These are phyloP conservation scores for Ophthalmolycus amberensis DNA, from an alignment of 2,113 vertebrate genomes.

Conservation along the genomic window DNA sequence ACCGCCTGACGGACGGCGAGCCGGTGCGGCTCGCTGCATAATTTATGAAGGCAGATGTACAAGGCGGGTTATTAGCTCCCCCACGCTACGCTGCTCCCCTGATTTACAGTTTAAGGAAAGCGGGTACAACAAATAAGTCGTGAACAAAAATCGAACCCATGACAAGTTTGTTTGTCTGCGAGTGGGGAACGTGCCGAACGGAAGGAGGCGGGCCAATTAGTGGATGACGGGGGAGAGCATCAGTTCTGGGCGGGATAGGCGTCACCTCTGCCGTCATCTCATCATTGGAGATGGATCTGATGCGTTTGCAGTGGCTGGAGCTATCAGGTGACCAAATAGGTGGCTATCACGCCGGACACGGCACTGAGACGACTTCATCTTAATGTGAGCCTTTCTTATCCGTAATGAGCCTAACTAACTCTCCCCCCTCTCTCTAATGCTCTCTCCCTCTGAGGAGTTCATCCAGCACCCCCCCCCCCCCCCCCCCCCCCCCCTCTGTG, in stretches of 20 bases:
- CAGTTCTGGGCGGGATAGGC: slow-evolving; percentile 83
- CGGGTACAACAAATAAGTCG: slow-evolving; percentile 69
- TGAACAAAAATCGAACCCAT: slow-evolving; percentile 79
- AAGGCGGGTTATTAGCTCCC: slow-evolving; percentile 78
- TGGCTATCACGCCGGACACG: slow-evolving; percentile 92
- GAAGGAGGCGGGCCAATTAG: slow-evolving; percentile 86
- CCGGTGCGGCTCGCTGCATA: slow-evolving; percentile 67
- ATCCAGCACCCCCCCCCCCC: not conserved
- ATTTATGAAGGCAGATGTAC: slow-evolving; percentile 80
- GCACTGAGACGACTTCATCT: slow-evolving; percentile 89
- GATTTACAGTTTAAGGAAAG: slow-evolving; percentile 81
- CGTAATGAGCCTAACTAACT: slow-evolving; percentile 76
- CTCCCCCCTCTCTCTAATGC: slow-evolving; percentile 43
- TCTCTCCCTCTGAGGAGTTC: slow-evolving; percentile 61
- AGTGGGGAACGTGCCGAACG: slow-evolving; percentile 18
- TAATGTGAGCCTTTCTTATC: slow-evolving; percentile 82
- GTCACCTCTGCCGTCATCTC: slow-evolving; percentile 88
- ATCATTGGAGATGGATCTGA: slow-evolving; percentile 95
- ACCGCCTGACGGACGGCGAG: slow-evolving; percentile 69
- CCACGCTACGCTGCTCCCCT: slow-evolving; percentile 63
- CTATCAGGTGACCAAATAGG: slow-evolving; percentile 96
- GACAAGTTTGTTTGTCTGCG: slow-evolving; percentile 71
- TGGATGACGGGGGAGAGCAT: slow-evolving; percentile 87
- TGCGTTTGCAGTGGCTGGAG: slow-evolving; percentile 90
- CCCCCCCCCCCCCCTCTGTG: slow-evolving; percentile 56